These are phyloP conservation scores for Epiblema foenella DNA, from an alignment of 2,888 invertebrate species.

Conservation along the genomic window DNA sequence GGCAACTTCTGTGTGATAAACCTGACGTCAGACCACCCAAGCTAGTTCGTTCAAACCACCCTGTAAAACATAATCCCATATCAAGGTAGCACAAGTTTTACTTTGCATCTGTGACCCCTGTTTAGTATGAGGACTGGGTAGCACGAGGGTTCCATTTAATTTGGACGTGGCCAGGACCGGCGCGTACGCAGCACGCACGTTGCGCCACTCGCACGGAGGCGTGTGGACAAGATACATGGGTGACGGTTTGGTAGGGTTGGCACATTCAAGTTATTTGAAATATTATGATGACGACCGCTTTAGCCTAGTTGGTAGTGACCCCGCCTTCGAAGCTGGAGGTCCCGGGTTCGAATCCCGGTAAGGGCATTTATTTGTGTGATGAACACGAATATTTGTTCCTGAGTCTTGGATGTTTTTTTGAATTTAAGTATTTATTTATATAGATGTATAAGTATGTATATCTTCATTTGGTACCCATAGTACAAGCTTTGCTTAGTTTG, in stretches of 20 bases:
- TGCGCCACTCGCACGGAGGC: conserved; percentile 36
- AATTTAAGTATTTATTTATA: no score
- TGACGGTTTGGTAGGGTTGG: conserved; percentile 36
- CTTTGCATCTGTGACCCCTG: background rate
- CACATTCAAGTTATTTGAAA: background rate
- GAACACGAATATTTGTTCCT: no score
- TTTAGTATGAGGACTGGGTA: background rate
- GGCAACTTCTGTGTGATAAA: background rate
- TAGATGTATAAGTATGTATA: no score
- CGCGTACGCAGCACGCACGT: conserved; percentile 38
- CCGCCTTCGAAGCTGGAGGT: no score
- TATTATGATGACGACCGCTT: no score
- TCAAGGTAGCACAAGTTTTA: background rate
- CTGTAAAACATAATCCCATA: background rate
- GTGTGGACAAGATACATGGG: conserved; percentile 35
- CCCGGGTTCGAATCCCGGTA: no score
- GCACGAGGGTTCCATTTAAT: background rate
- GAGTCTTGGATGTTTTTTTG: no score
- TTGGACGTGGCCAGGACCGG: background rate
- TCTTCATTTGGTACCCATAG: no score
- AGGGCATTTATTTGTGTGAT: no score
- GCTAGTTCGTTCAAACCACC: background rate
- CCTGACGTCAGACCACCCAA: background rate
- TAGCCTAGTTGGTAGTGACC: no score
- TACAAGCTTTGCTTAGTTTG: no score